phyloP scores from a whole-genome alignment of 2,888 invertebrate genomes.

The Patella caerulea region DNA sequence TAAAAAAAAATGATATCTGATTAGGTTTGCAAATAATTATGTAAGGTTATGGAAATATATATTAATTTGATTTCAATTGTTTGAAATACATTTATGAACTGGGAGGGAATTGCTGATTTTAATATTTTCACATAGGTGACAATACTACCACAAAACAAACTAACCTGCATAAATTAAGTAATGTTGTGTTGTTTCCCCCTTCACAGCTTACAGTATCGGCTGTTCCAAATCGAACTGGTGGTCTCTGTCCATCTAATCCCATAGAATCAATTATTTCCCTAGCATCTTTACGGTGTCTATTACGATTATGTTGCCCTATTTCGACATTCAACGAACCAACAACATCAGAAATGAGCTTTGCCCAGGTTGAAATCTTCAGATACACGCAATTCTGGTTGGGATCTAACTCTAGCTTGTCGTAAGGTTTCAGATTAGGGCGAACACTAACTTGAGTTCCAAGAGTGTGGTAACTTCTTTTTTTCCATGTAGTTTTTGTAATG shows the following conservation, averaged over 20 bases:
- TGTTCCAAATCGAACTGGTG: background rate
- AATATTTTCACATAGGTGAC: too few species aligned
- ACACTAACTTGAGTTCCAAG: background rate
- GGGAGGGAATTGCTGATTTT: too few species aligned
- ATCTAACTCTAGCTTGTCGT: background rate
- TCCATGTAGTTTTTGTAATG: constrained; percentile 42
- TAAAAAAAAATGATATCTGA: too few species aligned
- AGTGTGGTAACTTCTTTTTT: constrained; percentile 37
- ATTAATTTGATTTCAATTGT: too few species aligned
- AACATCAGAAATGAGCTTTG: background rate
- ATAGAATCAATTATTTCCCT: background rate
- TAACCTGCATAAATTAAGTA: background rate
- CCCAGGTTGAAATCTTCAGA: constrained; percentile 17
- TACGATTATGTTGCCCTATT: background rate
- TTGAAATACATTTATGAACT: too few species aligned
- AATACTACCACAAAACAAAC: background rate
- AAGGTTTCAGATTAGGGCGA: background rate
- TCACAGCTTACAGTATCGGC: constrained; percentile 19
- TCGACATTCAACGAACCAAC: background rate
- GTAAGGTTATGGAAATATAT: too few species aligned
- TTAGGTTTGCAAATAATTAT: too few species aligned
- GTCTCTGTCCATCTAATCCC: background rate
- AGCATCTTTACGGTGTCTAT: background rate
- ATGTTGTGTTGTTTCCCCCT: background rate
- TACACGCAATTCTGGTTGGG: constrained; percentile 11